A percentile compares a stretch with the other conserved stretches of the same genome.
phyloP scores from a whole-genome alignment of 1,140 invertebrate genomes.

The Harpegnathos saltator region DNA sequence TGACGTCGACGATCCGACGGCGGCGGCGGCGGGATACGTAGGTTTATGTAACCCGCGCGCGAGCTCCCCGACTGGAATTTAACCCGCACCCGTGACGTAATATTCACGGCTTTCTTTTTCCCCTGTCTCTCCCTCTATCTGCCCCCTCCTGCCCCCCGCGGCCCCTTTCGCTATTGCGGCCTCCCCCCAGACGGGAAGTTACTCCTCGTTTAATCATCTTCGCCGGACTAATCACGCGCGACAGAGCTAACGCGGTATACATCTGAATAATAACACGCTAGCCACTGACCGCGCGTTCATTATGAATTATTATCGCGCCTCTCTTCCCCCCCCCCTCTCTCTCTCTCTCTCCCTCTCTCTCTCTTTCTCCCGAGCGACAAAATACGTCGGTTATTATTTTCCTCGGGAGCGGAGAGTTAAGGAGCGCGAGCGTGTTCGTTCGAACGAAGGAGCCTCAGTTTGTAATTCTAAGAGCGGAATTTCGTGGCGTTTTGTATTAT shows the following conservation, averaged over 20 bases:
- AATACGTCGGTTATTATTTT: conserved; percentile 47
- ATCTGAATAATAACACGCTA: conserved; percentile 53
- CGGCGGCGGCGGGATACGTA: conserved; percentile 34
- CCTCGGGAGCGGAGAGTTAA: not conserved
- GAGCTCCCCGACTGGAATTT: conserved; percentile 40
- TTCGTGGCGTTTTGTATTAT: no score
- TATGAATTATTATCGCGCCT: conserved; percentile 46
- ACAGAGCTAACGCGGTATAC: conserved; percentile 33
- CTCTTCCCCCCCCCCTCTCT: no score
- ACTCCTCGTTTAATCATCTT: conserved; percentile 51
- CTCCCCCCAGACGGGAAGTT: conserved; percentile 38
- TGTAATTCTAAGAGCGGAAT: no score
- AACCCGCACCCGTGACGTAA: conserved; percentile 53
- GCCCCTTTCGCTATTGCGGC: no score
- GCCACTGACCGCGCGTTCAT: conserved; percentile 41
- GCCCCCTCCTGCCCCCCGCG: not conserved
- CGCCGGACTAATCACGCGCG: conserved; percentile 37
- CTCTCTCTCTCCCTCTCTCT: no score
- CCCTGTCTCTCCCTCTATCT: no score
- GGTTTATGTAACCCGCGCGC: conserved; percentile 46
- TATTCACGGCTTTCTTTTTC: conserved; percentile 41
- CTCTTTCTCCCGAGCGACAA: not conserved
- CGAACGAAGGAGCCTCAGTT: not conserved
- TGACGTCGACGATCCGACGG: conserved; percentile 54
- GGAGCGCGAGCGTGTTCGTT: conserved; percentile 10